Percentiles rank a stretch among this genome's conserved stretches.
Evolutionary conservation across 2,113 vertebrate genomes (phyloP).

Genomic region (Prionailurus bengalensis): DNA sequence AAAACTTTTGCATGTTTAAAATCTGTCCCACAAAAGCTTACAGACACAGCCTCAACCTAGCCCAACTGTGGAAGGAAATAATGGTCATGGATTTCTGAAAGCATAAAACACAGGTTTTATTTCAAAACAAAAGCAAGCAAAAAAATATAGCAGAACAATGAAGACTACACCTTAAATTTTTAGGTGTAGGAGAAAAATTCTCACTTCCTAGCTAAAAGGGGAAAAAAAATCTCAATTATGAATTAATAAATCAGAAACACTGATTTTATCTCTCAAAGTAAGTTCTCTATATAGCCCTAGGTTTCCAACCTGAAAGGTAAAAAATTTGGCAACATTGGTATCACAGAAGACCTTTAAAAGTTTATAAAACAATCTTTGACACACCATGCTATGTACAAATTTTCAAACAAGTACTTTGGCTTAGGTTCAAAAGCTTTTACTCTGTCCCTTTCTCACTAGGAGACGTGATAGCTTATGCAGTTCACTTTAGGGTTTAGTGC

Average conservation of each 20-base stretch:
- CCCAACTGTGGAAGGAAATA: neutral
- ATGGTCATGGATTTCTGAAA: conserved; percentile 4
- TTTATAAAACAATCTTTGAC: conserved; percentile 25
- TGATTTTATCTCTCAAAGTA: neutral
- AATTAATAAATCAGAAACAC: conserved; percentile 49
- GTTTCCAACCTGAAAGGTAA: neutral
- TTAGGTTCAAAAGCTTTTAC: conserved; percentile 29
- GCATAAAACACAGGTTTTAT: conserved; percentile 23
- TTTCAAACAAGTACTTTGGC: conserved; percentile 6
- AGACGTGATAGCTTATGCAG: neutral
- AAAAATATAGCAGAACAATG: conserved; percentile 15
- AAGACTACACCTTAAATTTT: neutral
- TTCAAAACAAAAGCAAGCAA: neutral
- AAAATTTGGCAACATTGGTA: neutral
- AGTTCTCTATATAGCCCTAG: neutral
- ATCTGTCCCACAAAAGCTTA: neutral
- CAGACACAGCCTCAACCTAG: neutral
- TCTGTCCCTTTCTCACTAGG: conserved; percentile 19
- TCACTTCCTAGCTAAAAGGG: neutral
- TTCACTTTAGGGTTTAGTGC: neutral
- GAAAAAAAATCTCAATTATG: neutral
- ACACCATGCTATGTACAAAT: neutral
- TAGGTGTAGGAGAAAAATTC: conserved; percentile 37
- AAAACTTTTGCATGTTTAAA: conserved; percentile 17
- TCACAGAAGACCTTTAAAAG: conserved; percentile 10